phyloP scores from a whole-genome alignment of 2,797 vertebrate genomes.

The Argyrosomus regius region DNA sequence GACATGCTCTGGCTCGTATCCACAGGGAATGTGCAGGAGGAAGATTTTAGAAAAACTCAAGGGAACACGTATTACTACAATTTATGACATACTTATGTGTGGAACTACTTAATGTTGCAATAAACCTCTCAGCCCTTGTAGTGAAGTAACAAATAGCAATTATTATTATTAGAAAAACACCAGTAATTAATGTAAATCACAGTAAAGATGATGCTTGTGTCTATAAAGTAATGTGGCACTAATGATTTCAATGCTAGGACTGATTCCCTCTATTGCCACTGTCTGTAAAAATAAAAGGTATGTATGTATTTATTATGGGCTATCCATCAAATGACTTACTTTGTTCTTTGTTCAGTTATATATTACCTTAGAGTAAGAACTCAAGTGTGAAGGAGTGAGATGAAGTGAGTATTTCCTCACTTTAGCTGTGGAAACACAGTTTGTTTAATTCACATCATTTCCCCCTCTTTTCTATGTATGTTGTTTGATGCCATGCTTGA shows the following conservation, averaged over 20 bases:
- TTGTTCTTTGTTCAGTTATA: background rate
- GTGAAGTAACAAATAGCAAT: constrained; percentile 13
- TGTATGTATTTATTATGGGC: background rate
- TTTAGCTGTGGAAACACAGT: background rate
- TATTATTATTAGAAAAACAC: constrained; percentile 9
- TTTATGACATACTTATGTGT: constrained; percentile 37
- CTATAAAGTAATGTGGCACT: constrained; percentile 23
- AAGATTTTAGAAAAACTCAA: constrained; percentile 31
- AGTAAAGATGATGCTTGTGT: background rate
- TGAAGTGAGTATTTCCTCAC: background rate
- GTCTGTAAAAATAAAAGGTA: constrained; percentile 6
- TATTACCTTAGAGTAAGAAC: background rate
- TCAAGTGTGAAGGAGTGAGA: background rate
- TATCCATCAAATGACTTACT: background rate
- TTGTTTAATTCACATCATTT: background rate
- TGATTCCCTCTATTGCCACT: constrained; percentile 2
- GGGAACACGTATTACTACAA: constrained; percentile 31
- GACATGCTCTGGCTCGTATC: constrained; percentile 31
- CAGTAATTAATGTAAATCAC: constrained; percentile 12
- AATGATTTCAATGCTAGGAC: background rate
- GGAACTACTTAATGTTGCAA: constrained; percentile 20
- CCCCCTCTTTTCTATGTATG: background rate
- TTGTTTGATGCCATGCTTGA: constrained; percentile 23
- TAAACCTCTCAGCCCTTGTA: constrained; percentile 6
- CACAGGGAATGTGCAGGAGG: constrained; percentile 34